Percentiles rank a stretch among this genome's conserved stretches.
Evolutionary conservation across 1,140 invertebrate species (phyloP).

Genomic region (Dinoponera quadriceps): DNA sequence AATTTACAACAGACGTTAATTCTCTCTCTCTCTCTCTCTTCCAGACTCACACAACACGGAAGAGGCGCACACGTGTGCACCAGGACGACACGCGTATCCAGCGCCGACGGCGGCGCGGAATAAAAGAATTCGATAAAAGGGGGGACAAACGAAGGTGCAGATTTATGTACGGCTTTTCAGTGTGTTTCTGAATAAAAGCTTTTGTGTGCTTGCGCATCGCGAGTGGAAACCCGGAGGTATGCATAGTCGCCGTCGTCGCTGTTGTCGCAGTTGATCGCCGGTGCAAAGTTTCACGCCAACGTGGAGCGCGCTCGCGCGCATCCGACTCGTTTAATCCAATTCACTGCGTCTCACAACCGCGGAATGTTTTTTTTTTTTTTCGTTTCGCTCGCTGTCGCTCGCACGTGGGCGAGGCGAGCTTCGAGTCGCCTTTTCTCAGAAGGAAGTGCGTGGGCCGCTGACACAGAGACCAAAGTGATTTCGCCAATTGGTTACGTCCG

Average conservation of each 20-base stretch:
- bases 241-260: background rate
- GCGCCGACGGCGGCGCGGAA: background rate
- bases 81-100: too few relatives aligned
- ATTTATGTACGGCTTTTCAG: constrained; percentile 28
- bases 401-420: constrained; percentile 45
- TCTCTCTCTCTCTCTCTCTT: too few relatives aligned
- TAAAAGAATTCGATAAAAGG: constrained; percentile 20
- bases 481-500: constrained; percentile 74
- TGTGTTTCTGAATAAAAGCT: constrained; percentile 35
- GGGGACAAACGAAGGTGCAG: background rate
- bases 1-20: constrained; percentile 18
- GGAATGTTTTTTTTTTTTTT: constrained; percentile 60
- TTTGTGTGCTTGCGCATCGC: constrained; percentile 8
- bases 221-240: constrained; percentile 34
- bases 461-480: constrained; percentile 53
- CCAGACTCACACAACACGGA: background rate
- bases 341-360: constrained; percentile 18
- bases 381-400: constrained; percentile 18
- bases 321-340: constrained; percentile 51
- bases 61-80: too few relatives aligned
- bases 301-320: constrained; percentile 23
- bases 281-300: constrained; percentile 42
- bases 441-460: constrained; percentile 70
- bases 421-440: constrained; percentile 47
- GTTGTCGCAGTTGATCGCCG: background rate